phyloP scores from a whole-genome alignment of 1,140 invertebrate genomes.

The Triops longicaudatus region DNA sequence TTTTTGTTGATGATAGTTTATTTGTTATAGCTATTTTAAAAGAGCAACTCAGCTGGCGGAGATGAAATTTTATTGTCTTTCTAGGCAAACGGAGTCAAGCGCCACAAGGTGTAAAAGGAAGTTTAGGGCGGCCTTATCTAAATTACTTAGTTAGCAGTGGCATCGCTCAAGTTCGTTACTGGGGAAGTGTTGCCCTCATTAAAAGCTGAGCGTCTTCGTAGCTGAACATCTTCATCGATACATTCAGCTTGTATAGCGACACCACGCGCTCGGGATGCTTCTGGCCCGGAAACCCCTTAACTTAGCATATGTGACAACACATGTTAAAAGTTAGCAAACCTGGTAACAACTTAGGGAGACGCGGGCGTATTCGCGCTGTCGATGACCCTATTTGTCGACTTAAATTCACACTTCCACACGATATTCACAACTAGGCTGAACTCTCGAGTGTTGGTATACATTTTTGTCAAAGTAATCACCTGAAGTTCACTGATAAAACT shows the following conservation, averaged over 20 bases:
- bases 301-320: neutral
- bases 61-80: neutral
- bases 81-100: neutral
- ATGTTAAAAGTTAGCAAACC: neutral
- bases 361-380: neutral
- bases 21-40: neutral
- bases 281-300: neutral
- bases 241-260: neutral
- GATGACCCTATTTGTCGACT: neutral
- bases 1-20: neutral
- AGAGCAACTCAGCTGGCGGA: neutral
- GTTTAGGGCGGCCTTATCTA: neutral
- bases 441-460: too few relatives aligned
- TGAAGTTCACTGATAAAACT: too few relatives aligned
- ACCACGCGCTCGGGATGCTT: neutral
- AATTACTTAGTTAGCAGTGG: neutral
- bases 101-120: neutral
- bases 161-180: neutral
- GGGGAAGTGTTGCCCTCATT: conserved; percentile 10
- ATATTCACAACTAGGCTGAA: neutral
- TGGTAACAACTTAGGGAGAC: neutral
- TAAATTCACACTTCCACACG: neutral
- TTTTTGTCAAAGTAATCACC: too few relatives aligned
- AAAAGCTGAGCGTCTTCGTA: neutral
- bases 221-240: neutral